Base-by-base conservation (phyloP, 1,140 invertebrate species). In the Trypoxylus dichotomus region DNA sequence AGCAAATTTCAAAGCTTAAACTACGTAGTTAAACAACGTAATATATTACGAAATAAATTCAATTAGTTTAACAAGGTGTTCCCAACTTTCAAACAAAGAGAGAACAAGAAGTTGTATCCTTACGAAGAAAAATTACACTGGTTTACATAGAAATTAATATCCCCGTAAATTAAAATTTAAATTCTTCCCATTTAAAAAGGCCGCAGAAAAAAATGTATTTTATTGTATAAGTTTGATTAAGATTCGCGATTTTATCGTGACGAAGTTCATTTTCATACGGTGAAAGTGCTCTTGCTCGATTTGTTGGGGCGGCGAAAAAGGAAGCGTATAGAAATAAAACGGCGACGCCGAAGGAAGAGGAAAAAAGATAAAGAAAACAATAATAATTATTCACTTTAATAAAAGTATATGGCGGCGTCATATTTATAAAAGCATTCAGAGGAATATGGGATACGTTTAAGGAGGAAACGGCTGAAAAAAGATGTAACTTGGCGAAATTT, bases 371-470 rank as follows among this genome's bases (percentile, higher is more conserved):
- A 68, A 13, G 24, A 29, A 29, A 68, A 68, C 24, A 68, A 68
- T 68, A 68, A 68, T 74, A 74, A 74, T 74, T 74, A 74, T 74
- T 74, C 72, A 74, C 32, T 74, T 43, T 74, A 74, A 74, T 74
- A 74, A 74, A 41, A 74, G 72, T 74, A 74, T 74, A 74, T 27
- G 19, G 72, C 27, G 41, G 37, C 32, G 21, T 37, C 37, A 43
- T 74, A 74, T 74, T 74, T 74, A 74, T 74, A 74, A 74, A 37
- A 43, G 72, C 13, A 21, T 42, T 74, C 21, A 41, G 15, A 74
- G 32, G 72, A 74, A 74, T 74, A 43, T 43, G 72, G 25, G 32
- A 42, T 32, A 41, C 72, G 32, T 43, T 74, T 74, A 74, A 43
- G 21, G 72, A 21, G 19, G 72, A 37, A 41, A 41, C 72, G 60